A percentile compares a stretch with the other conserved stretches of the same genome.
Evolutionary conservation across 2,113 vertebrate genomes (phyloP).

Genomic region (Osmerus mordax): DNA sequence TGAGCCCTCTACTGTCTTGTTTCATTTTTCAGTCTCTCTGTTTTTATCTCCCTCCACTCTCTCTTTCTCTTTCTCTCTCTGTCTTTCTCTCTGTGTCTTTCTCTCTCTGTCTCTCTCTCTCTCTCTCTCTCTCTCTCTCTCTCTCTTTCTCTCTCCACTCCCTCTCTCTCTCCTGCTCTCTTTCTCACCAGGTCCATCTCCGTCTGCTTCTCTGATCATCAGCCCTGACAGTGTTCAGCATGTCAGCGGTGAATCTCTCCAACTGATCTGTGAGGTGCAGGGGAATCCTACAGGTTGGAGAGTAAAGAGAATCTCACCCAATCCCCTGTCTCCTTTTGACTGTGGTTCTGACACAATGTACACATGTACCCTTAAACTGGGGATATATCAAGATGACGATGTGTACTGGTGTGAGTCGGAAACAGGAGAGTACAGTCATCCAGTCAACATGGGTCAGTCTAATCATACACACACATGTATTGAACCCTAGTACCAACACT

Average conservation of each 20-base stretch:
- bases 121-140: not conserved
- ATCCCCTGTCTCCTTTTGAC: not conserved
- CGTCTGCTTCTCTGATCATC: slow-evolving; percentile 26
- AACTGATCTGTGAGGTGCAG: slow-evolving; percentile 29
- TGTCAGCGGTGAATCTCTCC: slow-evolving; percentile 17
- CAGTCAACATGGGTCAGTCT: slow-evolving; percentile 28
- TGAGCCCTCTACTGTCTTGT: not conserved
- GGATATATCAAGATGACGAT: not conserved
- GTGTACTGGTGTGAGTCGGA: slow-evolving; percentile 37
- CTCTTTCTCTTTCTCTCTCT: not conserved
- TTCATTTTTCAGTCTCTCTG: too few species aligned
- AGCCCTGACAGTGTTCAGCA: slow-evolving; percentile 26
- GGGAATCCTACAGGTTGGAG: slow-evolving; percentile 24
- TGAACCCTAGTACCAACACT: not conserved
- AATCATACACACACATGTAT: not conserved
- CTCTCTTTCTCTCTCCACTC: not conserved
- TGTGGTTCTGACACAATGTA: slow-evolving; percentile 21
- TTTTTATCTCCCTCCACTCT: not conserved
- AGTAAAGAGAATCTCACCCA: slow-evolving; percentile 22
- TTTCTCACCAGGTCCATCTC: slow-evolving; percentile 21
- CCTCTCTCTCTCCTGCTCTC: not conserved
- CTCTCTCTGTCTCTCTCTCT: not conserved
- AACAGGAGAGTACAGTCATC: slow-evolving; percentile 14
- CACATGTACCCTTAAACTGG: slow-evolving; percentile 11
- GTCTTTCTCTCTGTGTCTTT: not conserved